phyloP scores from a whole-genome alignment of 2,113 vertebrate genomes.

The Malurus melanocephalus region DNA sequence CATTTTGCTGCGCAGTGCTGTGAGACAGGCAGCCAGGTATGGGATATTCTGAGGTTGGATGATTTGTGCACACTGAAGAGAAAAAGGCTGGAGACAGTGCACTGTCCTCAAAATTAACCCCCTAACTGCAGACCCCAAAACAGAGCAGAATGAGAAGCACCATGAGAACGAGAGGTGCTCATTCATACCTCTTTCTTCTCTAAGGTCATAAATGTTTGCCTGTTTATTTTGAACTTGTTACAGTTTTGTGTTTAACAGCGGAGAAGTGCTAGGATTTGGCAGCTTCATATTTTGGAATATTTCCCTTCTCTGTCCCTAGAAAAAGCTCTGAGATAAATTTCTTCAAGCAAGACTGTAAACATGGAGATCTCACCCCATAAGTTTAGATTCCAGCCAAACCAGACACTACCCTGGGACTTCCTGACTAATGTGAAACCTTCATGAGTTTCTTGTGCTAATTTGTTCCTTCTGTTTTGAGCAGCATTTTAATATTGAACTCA shows the following conservation, averaged over 20 bases:
- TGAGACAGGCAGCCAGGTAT: background rate
- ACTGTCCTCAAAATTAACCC: background rate
- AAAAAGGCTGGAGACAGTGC: background rate
- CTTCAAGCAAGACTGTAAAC: background rate
- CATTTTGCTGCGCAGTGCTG: fast-evolving
- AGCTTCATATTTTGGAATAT: background rate
- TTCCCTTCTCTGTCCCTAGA: background rate
- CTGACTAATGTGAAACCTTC: background rate
- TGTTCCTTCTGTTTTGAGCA: background rate
- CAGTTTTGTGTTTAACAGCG: background rate
- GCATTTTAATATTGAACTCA: conserved; percentile 22
- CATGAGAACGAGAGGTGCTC: background rate
- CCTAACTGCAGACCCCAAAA: background rate
- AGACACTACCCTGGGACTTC: background rate
- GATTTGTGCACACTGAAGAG: background rate
- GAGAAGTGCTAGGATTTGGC: background rate
- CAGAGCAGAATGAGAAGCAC: background rate
- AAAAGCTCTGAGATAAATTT: background rate
- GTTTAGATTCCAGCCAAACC: background rate
- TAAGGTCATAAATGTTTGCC: background rate
- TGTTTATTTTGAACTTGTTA: background rate
- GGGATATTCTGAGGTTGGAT: background rate
- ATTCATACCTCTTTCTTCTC: background rate
- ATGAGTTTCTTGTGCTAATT: background rate
- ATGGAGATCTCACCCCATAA: background rate